A percentile compares a stretch with the other conserved stretches of the same genome.
phyloP scores from a whole-genome alignment of 2,888 invertebrate species.

The Achlya flavicornis region DNA sequence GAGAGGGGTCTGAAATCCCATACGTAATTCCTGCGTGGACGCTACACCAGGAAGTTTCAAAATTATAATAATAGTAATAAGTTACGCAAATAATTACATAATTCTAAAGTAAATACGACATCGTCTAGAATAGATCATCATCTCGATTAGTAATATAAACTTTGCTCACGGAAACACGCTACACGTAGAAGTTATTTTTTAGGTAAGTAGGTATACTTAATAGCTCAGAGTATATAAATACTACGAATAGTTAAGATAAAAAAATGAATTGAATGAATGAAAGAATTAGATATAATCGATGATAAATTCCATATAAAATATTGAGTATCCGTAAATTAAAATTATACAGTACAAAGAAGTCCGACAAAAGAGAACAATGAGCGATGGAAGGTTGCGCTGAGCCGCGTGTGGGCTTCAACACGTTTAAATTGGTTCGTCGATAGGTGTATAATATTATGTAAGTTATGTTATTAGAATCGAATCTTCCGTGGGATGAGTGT shows the following conservation, averaged over 20 bases:
- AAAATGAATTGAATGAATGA: too few relatives aligned
- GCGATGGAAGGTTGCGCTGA: constrained; percentile 24
- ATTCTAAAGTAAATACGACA: too few relatives aligned
- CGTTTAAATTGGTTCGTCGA: constrained; percentile 51
- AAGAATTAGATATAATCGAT: too few relatives aligned
- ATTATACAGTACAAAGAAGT: constrained; percentile 25
- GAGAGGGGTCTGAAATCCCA: constrained; percentile 47
- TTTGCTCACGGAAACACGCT: too few relatives aligned
- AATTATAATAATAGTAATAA: too few relatives aligned
- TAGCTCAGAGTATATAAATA: too few relatives aligned
- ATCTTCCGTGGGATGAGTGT: constrained; percentile 49
- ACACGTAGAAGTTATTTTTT: too few relatives aligned
- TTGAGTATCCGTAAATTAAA: neutral
- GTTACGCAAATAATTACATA: neutral
- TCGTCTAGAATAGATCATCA: too few relatives aligned
- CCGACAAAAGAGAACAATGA: constrained; percentile 41
- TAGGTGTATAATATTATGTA: constrained; percentile 43
- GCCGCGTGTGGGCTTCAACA: constrained; percentile 50
- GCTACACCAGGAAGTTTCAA: constrained; percentile 7
- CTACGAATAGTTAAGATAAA: too few relatives aligned
- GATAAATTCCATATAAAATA: too few relatives aligned
- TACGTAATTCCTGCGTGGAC: constrained; percentile 43
- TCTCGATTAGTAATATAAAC: too few relatives aligned
- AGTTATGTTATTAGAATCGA: constrained; percentile 45
- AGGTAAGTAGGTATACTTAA: too few relatives aligned